Percentiles rank a stretch among this genome's conserved stretches.
Evolutionary conservation across 2,113 vertebrate species (phyloP).

Genomic region (Hippocampus zosterae): DNA sequence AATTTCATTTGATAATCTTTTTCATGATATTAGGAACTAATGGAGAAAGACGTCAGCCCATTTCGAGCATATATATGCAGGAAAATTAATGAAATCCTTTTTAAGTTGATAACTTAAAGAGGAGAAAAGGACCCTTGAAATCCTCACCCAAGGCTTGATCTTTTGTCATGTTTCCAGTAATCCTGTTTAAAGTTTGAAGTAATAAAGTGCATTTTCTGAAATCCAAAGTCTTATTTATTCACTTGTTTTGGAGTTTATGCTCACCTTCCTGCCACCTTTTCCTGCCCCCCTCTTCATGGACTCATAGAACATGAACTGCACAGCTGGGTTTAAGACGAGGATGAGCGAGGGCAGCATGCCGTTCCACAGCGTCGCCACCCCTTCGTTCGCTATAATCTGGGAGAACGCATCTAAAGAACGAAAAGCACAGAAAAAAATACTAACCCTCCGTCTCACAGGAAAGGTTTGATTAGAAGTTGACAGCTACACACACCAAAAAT

Average conservation of each 20-base stretch:
- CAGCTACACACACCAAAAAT: conserved; percentile 68
- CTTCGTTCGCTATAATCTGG: conserved; percentile 73
- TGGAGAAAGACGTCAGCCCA: neutral
- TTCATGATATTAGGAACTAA: no score
- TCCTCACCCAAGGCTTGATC: no score
- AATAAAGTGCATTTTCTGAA: no score
- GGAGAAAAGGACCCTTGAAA: no score
- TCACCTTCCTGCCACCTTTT: conserved; percentile 62
- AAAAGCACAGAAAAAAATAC: neutral
- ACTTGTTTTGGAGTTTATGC: neutral
- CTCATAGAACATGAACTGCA: conserved; percentile 81
- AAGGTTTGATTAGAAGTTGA: neutral
- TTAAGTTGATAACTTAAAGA: neutral
- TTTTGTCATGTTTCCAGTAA: no score
- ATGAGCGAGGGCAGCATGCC: conserved; percentile 76
- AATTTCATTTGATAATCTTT: neutral
- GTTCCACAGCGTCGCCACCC: conserved; percentile 73
- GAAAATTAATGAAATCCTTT: neutral
- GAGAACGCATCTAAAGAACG: conserved; percentile 71
- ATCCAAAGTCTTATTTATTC: no score
- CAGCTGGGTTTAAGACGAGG: conserved; percentile 75
- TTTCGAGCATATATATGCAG: neutral
- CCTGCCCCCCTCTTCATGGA: conserved; percentile 74
- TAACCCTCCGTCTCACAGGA: neutral
- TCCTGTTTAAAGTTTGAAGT: neutral